These are phyloP conservation scores for Novumbra hubbsi DNA, from an alignment of 2,797 vertebrate species.

Conservation along the genomic window DNA sequence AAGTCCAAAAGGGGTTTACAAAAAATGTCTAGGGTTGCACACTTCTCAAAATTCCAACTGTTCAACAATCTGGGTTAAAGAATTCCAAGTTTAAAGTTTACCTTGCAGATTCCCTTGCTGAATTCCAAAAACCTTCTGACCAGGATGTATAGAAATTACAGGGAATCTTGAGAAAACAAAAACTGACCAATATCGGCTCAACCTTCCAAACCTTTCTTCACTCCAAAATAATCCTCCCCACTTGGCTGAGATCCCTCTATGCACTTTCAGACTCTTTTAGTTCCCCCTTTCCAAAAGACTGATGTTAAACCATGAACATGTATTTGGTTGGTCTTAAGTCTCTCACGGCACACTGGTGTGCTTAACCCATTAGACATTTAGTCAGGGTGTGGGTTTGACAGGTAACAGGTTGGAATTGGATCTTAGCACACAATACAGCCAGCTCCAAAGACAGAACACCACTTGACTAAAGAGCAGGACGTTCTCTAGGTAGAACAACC, in stretches of 20 bases:
- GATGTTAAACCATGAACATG: constrained; percentile 1
- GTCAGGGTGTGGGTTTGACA: constrained; percentile 16
- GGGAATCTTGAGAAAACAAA: background rate
- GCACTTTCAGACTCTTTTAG: constrained; percentile 64
- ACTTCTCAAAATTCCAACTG: background rate
- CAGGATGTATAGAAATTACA: background rate
- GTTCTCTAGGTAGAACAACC: background rate
- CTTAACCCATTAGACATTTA: constrained; percentile 16
- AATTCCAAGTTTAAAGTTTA: background rate
- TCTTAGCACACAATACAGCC: background rate
- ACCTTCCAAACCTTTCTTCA: constrained; percentile 21
- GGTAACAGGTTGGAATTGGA: constrained; percentile 12
- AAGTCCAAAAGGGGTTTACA: background rate
- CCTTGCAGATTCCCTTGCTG: background rate
- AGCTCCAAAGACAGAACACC: background rate
- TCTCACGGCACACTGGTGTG: background rate
- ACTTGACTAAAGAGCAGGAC: background rate
- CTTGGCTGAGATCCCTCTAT: constrained; percentile 19
- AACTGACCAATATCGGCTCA: constrained; percentile 19
- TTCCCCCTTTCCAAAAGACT: background rate
- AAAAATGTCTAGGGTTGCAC: background rate
- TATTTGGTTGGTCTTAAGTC: constrained; percentile 26
- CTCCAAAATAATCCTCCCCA: constrained; percentile 28
- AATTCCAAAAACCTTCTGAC: background rate
- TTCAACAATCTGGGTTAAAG: background rate